Conservation (phyloP, 2,113 vertebrate species). For the Grantiella picta region DNA sequence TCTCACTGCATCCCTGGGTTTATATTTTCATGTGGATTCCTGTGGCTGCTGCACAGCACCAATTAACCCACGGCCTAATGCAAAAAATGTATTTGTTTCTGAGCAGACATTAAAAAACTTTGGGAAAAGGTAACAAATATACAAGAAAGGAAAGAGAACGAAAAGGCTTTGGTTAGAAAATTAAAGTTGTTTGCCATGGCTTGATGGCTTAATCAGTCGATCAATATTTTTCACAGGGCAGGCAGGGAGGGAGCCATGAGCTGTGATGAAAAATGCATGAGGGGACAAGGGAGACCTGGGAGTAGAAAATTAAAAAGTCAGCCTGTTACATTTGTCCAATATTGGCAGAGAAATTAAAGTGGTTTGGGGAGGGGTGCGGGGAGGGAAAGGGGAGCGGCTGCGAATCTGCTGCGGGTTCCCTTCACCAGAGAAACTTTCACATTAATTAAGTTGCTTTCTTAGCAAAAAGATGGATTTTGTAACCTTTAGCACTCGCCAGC, state of each 20-base stretch:
- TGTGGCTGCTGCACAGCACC: not conserved
- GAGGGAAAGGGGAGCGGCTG: not conserved
- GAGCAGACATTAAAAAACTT: not conserved
- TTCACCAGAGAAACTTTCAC: not conserved
- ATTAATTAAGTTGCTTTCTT: constrained; percentile 47
- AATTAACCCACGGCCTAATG: not conserved
- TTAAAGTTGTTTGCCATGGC: constrained; percentile 80
- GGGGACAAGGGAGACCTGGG: constrained; percentile 67
- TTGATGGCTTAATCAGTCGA: constrained; percentile 86
- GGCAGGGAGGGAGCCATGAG: constrained; percentile 52
- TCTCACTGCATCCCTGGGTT: not conserved
- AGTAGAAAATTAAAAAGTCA: constrained; percentile 79
- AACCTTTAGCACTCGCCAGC: constrained; percentile 25
- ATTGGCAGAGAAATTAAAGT: constrained; percentile 69
- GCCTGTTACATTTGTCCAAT: constrained; percentile 76
- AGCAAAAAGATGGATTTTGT: constrained; percentile 54
- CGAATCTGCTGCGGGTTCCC: not conserved
- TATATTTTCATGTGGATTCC: not conserved
- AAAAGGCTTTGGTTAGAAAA: constrained; percentile 63
- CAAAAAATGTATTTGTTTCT: not conserved
- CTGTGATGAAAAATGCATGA: constrained; percentile 84
- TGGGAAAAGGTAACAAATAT: not conserved
- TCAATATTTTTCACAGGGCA: constrained; percentile 78
- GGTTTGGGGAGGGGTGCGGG: constrained; percentile 2
- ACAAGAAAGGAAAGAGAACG: not conserved